Evolutionary conservation across 2,113 vertebrate species (phyloP).

Genomic region (Otolemur garnettii): DNA sequence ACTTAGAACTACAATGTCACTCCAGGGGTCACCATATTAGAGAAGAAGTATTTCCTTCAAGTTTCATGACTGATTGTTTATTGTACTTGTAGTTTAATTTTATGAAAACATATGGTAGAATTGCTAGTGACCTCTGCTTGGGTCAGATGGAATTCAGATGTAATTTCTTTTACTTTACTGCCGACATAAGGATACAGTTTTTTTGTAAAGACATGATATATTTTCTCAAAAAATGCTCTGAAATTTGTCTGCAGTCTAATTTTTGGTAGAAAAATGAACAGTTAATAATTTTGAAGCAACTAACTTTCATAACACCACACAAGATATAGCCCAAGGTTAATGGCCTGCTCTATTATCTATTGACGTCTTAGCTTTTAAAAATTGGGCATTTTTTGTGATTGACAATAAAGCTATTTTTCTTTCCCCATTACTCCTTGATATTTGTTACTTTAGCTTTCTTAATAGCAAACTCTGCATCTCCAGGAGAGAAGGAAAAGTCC

Average conservation of each 20-base stretch:
- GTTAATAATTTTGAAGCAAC: conserved; percentile 45
- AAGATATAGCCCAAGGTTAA: background rate
- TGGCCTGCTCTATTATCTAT: background rate
- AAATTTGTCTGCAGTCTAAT: background rate
- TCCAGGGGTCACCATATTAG: background rate
- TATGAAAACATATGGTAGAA: conserved; percentile 55
- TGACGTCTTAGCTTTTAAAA: background rate
- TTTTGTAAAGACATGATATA: conserved; percentile 48
- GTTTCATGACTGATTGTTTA: background rate
- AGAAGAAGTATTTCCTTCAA: conserved; percentile 46
- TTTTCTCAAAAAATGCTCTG: conserved; percentile 55
- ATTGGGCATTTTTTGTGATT: background rate
- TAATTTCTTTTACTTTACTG: conserved; percentile 55
- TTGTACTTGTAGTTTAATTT: conserved; percentile 60
- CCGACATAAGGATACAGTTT: conserved; percentile 40
- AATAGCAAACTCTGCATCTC: background rate
- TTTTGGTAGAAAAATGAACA: conserved; percentile 54
- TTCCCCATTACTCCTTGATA: background rate
- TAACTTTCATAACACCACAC: background rate
- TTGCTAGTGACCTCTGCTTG: conserved; percentile 21
- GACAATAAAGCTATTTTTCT: background rate
- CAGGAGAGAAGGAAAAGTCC: background rate
- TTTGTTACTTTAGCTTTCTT: conserved; percentile 4
- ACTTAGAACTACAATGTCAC: conserved; percentile 25
- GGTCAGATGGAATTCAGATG: conserved; percentile 27